Base-by-base conservation (phyloP, 2,888 invertebrate genomes). In the Tachina lurida region DNA sequence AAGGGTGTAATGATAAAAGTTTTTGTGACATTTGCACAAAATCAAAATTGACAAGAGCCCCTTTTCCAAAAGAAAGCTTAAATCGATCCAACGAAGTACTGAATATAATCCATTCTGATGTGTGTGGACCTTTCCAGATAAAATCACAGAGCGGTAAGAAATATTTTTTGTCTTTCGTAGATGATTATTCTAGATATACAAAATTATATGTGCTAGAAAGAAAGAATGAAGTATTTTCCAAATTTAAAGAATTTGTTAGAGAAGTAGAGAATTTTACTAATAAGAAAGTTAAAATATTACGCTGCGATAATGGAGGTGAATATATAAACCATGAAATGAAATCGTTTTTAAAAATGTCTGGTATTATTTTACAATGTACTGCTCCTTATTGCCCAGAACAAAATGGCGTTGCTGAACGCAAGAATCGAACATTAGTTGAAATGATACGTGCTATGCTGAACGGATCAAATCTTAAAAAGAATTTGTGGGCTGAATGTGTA, bases 401-500 rank as follows among this genome's bases (percentile, higher is more conserved):
- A 22, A 22, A 22, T 22, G 22, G 22, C 22, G 3, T 39, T 56
- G 54, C 54, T 17, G 54, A 17, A 13, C 39, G 31, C 7, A 60
- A 60, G 39, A 60, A 60, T 15, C 39, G 15, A 60, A 15, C 54
- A 19, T 47, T 47, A 47, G 10, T 47, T 10, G 47, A 47, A 47
- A 47, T 52, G 17, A 4, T 52, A 7, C 9, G 4, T 17, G n/a
- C 52, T 52, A 52, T n/a, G 52, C 17, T 52, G 4, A 17, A 68
- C 17, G 70, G 10, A 9, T 15, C 52, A 43, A 70, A 56, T 10
- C 68, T 54, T 39, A 0, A 7, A 17, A 54, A 54, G 12, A 68
- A 68, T 17, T 68, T 68, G n/a, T 70, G 52, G 41, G 41, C 41
- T 4, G 56, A 71, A 58, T 71, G 58, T 10, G 58, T 71, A 10